Evolutionary conservation across 2,797 vertebrate species (phyloP), one percentile per base, ranked within the genome.

Genomic region (Halcyon leucocephala): DNA sequence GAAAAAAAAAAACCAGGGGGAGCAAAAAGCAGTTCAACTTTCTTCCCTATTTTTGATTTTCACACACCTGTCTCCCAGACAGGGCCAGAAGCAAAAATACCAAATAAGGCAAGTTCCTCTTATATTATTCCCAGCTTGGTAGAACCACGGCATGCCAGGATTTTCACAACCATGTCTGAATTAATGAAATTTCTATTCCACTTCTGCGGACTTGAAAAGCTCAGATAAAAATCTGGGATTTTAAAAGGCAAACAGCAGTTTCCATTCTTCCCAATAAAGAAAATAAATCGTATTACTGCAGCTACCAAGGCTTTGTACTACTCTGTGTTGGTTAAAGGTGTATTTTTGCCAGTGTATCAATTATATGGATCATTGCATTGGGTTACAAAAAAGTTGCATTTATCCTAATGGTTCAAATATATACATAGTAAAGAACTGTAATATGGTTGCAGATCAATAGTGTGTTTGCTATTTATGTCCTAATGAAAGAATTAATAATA

Each of bases 171-270:
- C 33, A 1, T 73, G 21, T 57, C 67, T 89, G 90, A 94, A 26
- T 87, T 66, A 1, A 11, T 79, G 29, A 79, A 55, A 31, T 61
- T 87, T 90, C 49, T 54, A 3, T 86, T 91, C 55, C 39, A 66
- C 14, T 89, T 82, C 64, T 90, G n/a, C 33, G 71, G 49, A 61
- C 72, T 57, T 82, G 51, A 83, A 93, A 90, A 58, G n/a, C 90
- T 86, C 58, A 76, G 73, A 54, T 86, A 74, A 94, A 89, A 94
- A 80, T 89, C 83, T 79, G 74, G 51, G 48, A 49, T 82, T 84
- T 78, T 46, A 54, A 54, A 61, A 67, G 37, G 31, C 76, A 81
- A 88, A 69, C 71, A 79, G 48, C 65, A 69, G 46, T 86, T 93
- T 77, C 18, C 57, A 58, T 94, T 79, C 55, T 85, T 57, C 52